Base-by-base conservation (phyloP, 2,113 vertebrate genomes). In the Daboia siamensis region DNA sequence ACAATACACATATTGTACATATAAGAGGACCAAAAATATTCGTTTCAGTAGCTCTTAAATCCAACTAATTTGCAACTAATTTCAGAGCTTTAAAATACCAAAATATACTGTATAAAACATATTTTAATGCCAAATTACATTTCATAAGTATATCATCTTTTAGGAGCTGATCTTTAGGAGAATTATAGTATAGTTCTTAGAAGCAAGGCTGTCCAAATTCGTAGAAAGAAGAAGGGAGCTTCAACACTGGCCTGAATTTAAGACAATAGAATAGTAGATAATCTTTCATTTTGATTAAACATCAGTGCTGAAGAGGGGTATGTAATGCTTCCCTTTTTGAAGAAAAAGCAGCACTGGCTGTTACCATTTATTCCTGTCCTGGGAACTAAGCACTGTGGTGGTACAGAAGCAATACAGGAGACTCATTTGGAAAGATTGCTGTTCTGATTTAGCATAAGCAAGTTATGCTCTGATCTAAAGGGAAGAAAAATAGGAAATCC, bases 21-120 rank as follows among this genome's bases (percentile, higher is more conserved):
- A 17, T 3, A 9, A 46, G 52, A 85, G 12, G 5, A 1, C 87
- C 20, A 91, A 94, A 93, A 52, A 0, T 91, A 57, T 7, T 15
- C 33, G 23, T 56, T 95, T 89, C 90, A 90, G 89, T 44, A n/a
- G 23, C 85, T 61, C 59, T 61, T 61, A 26, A 61, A 29, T 61
- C 24, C 59, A 29, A 61, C 10, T 12, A 29, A 61, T 61, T 61
- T 61, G 59, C 9, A 61, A 61, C 9, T 61, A 61, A 48, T 17
- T 88, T 44, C 46, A 26, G 33, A 86, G 61, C 51, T 23, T 54
- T 23, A 24, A 80, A 80, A 46, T 46, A 26, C 87, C 39, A 87
- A 64, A 51, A 91, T 69, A 46, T 39, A 12, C 39, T 6, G 6
- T 74, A 74, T 74, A 33, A 74, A 74, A 26, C 3, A 39, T 46